These are phyloP conservation scores for Erythrolamprus reginae DNA, from an alignment of 2,113 vertebrate species.

Conservation along the genomic window DNA sequence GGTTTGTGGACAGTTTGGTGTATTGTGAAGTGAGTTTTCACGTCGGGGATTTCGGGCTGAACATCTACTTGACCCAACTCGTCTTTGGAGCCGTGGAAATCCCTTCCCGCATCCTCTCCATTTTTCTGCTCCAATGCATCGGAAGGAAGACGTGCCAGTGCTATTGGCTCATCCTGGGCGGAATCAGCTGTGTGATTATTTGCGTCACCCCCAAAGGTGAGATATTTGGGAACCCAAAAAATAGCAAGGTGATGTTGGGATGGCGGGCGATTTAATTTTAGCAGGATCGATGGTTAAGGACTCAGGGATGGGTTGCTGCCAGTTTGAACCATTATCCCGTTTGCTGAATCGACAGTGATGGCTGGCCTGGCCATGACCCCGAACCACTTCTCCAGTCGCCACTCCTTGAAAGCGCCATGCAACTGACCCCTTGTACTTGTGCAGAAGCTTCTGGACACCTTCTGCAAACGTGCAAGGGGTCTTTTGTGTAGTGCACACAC, in stretches of 20 bases:
- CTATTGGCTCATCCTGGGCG: constrained; percentile 39
- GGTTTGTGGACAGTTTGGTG: constrained; percentile 64
- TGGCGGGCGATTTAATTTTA: neutral
- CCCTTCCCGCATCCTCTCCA: constrained; percentile 55
- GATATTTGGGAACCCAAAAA: neutral
- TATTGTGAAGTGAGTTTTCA: constrained; percentile 61
- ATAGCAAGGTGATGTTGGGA: neutral
- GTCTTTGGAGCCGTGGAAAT: constrained; percentile 59
- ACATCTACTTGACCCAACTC: constrained; percentile 50
- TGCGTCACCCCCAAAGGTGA: constrained; percentile 54
- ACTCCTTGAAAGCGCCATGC: too few species aligned
- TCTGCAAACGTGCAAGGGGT: too few species aligned
- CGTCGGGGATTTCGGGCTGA: constrained; percentile 51
- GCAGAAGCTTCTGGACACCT: too few species aligned
- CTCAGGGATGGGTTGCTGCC: too few species aligned
- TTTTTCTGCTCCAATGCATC: constrained; percentile 60
- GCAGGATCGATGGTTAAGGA: neutral
- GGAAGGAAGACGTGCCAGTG: constrained; percentile 62
- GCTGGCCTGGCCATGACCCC: too few species aligned
- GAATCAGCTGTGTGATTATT: constrained; percentile 48
- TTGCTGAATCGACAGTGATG: neutral
- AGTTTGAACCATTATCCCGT: too few species aligned
- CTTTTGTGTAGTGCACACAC: too few species aligned
- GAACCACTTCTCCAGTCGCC: too few species aligned
- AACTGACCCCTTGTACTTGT: too few species aligned